phyloP scores from a whole-genome alignment of 2,797 vertebrate genomes.

The Amblyraja radiata region DNA sequence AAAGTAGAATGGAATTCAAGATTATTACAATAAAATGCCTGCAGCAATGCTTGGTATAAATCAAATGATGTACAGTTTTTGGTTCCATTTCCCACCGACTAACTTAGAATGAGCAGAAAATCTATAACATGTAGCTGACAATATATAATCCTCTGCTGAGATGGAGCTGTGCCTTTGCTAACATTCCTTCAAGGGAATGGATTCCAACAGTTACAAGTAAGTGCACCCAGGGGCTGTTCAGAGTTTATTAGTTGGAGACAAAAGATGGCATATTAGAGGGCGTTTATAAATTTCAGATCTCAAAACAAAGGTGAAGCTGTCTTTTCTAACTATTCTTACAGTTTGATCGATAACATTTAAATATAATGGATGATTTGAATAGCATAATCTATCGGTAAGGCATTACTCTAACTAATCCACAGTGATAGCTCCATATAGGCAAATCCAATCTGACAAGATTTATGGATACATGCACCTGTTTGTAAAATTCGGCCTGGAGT shows the following conservation, averaged over 20 bases:
- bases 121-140: not conserved
- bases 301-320: not conserved
- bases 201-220: not conserved
- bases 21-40: not conserved
- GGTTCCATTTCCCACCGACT: not conserved
- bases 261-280: not conserved
- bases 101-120: not conserved
- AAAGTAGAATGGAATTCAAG: not conserved
- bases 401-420: not conserved
- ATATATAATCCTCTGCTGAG: not conserved
- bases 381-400: not conserved
- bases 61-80: not conserved
- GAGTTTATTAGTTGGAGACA: not conserved
- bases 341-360: not conserved
- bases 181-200: not conserved
- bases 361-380: not conserved
- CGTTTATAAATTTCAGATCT: not conserved
- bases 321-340: not conserved
- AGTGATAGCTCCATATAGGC: too few relatives aligned
- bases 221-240: not conserved
- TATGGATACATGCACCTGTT: not conserved
- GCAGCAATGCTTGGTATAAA: not conserved
- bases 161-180: slow-evolving; percentile 4
- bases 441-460: not conserved
- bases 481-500: not conserved